Evolutionary conservation across 2,113 vertebrate species (phyloP), one percentile per base, ranked within the genome.

Genomic region (Fulmarus glacialis): DNA sequence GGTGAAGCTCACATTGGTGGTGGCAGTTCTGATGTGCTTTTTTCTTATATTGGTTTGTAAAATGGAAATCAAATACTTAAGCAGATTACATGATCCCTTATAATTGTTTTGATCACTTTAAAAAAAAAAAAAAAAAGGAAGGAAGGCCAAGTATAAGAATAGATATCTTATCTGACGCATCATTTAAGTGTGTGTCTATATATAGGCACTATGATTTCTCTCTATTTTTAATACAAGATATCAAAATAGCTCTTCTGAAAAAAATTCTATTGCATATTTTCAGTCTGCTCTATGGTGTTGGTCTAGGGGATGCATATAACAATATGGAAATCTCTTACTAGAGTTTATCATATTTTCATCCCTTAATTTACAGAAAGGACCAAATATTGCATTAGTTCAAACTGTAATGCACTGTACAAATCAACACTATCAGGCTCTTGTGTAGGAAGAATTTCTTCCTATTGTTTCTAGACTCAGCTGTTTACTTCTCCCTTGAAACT

Each of bases 401-500:
- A 73, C 79, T 86, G 22, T 94, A 87, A 82, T 92, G 52, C 75
- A 53, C 16, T 45, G 23, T 86, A 68, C 9, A n/a, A 86, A 87
- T 66, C 45, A 95, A 74, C 27, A 38, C 23, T 32, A 12, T 32
- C 30, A 12, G 71, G 75, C 77, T 77, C 11, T 14, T 73, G 42
- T 47, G 29, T 34, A 20, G 67, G 56, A 94, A 71, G 42, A 53
- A 66, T 36, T 24, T 75, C 74, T 87, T 70, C 42, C 50, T 93
- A 45, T 96, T 96, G 74, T 89, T 91, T 97, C 82, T 91, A 81
- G 84, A 47, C 67, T 91, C 60, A 88, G 81, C 83, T 95, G 85
- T 70, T 90, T 93, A 92, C 81, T 20, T 82, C 74, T 83, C 74
- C 95, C 48, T 95, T 79, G 93, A 82, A 94, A 78, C 59, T 91